A percentile compares a stretch with the other conserved stretches of the same genome.
Evolutionary conservation across 2,888 invertebrate genomes (phyloP).

Genomic region (Miltochrista miniata): DNA sequence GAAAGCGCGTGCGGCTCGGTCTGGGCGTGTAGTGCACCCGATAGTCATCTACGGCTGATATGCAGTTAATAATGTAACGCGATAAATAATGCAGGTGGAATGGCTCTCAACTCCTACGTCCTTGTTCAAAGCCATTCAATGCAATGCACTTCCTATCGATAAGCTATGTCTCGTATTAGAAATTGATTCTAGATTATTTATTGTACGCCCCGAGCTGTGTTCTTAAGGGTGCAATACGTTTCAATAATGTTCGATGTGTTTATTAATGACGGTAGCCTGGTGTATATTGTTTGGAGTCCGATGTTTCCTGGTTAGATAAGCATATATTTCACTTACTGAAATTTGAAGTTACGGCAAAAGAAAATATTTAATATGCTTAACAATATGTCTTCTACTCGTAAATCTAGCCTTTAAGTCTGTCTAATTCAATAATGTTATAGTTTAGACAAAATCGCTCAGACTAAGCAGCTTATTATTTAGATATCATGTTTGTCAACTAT

Average conservation of each 20-base stretch:
- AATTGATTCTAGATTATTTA: conserved; percentile 63
- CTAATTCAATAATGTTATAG: too few relatives aligned
- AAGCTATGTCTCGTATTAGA: conserved; percentile 56
- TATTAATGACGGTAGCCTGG: conserved; percentile 26
- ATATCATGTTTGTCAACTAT: too few relatives aligned
- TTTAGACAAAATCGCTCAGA: too few relatives aligned
- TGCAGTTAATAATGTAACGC: conserved; percentile 78
- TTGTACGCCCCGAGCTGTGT: conserved; percentile 37
- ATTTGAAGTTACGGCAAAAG: too few relatives aligned
- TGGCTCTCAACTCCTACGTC: conserved; percentile 55
- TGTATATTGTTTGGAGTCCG: conserved; percentile 21
- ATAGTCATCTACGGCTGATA: conserved; percentile 78
- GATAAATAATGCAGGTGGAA: conserved; percentile 78
- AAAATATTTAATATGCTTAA: too few relatives aligned
- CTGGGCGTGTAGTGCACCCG: conserved; percentile 68
- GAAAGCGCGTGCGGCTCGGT: conserved; percentile 75
- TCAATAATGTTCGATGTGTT: conserved; percentile 30
- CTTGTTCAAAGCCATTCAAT: conserved; percentile 51
- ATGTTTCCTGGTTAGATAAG: conserved; percentile 1
- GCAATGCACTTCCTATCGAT: conserved; percentile 53
- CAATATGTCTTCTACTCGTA: too few relatives aligned
- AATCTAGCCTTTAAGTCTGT: too few relatives aligned
- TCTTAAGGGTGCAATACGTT: conserved; percentile 41
- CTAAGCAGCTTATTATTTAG: too few relatives aligned
- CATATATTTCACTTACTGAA: too few relatives aligned